Conservation (phyloP, 2,113 vertebrate species). For the Tachysurus vachellii region DNA sequence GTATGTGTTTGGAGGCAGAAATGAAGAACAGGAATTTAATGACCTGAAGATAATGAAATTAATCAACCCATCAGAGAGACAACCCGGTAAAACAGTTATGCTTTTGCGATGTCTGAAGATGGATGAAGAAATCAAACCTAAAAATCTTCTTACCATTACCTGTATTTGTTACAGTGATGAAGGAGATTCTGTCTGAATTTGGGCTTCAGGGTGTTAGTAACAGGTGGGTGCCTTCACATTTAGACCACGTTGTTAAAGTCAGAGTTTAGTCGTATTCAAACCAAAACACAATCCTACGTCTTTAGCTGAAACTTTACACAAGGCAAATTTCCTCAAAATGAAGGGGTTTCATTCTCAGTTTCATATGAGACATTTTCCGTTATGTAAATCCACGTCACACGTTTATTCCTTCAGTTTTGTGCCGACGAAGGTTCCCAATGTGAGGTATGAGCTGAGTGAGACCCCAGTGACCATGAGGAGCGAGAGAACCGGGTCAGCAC, state of each 20-base stretch:
- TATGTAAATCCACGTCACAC: conserved; percentile 44
- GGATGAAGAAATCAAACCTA: background rate
- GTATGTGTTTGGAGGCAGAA: conserved; percentile 71
- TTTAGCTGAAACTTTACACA: background rate
- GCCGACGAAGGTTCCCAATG: conserved; percentile 71
- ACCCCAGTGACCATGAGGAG: conserved; percentile 45
- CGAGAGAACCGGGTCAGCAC: conserved; percentile 29
- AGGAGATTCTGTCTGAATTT: conserved; percentile 76
- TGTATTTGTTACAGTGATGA: conserved; percentile 65
- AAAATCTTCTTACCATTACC: background rate
- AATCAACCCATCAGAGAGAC: conserved; percentile 72
- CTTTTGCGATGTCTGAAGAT: conserved; percentile 2
- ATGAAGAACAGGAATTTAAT: conserved; percentile 73
- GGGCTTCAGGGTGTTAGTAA: conserved; percentile 75
- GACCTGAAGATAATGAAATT: conserved; percentile 73
- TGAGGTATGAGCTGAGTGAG: conserved; percentile 73
- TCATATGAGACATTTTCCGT: conserved; percentile 31
- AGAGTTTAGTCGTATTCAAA: background rate
- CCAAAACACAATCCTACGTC: background rate
- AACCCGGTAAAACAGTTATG: conserved; percentile 68
- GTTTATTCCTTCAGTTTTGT: conserved; percentile 63
- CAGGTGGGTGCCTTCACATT: conserved; percentile 61
- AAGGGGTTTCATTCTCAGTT: conserved; percentile 32
- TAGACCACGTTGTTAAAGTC: background rate
- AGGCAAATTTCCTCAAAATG: background rate